These are phyloP conservation scores for Miichthys miiuy DNA, from an alignment of 2,797 vertebrate genomes.

Conservation along the genomic window DNA sequence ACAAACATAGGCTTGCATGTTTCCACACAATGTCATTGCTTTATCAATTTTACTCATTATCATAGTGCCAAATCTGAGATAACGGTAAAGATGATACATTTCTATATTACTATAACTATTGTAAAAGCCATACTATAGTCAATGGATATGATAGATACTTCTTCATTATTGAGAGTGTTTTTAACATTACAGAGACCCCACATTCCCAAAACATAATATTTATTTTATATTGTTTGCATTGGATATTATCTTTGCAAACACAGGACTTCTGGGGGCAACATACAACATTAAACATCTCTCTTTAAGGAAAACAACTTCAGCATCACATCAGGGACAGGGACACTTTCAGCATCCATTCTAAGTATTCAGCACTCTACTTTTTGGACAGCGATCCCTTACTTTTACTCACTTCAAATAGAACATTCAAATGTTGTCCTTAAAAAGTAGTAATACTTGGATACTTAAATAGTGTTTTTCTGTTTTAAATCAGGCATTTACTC, in stretches of 20 bases:
- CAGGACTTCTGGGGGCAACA: not conserved
- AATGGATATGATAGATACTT: not conserved
- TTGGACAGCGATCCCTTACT: not conserved
- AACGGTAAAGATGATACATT: not conserved
- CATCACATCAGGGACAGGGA: not conserved
- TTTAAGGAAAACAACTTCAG: constrained; percentile 11
- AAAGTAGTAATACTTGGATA: not conserved
- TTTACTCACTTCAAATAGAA: not conserved
- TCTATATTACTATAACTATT: not conserved
- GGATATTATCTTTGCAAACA: not conserved
- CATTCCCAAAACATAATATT: not conserved
- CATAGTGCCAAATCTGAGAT: not conserved
- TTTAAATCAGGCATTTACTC: not conserved
- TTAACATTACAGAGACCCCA: not conserved
- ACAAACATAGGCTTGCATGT: not conserved
- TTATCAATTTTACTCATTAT: not conserved
- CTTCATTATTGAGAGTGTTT: not conserved
- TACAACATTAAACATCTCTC: not conserved
- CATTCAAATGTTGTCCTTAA: not conserved
- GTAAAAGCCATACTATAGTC: not conserved
- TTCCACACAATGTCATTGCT: not conserved
- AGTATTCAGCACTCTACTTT: not conserved
- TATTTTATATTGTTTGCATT: not conserved
- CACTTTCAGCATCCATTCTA: too few relatives aligned
- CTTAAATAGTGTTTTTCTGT: not conserved